These are phyloP conservation scores for Coreoperca whiteheadi DNA, from an alignment of 2,113 vertebrate species.

Conservation along the genomic window DNA sequence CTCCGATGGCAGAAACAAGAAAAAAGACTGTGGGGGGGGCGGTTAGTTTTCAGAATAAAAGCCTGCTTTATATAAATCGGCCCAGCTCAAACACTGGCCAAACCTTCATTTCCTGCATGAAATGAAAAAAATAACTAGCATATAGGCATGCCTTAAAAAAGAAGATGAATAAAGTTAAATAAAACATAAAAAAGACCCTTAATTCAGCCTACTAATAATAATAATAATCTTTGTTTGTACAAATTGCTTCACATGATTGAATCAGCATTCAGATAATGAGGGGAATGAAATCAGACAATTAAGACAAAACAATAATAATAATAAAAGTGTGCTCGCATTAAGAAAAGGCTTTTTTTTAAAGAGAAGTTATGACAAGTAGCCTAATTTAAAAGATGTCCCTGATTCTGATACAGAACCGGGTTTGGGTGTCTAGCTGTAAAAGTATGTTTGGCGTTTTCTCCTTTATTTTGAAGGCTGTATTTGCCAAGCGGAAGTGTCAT, in stretches of 20 bases:
- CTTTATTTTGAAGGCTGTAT: constrained; percentile 43
- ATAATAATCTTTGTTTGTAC: no score
- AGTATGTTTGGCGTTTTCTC: rapidly evolving
- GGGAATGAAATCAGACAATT: no score
- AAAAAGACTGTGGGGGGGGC: neutral
- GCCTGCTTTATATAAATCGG: neutral
- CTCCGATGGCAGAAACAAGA: constrained; percentile 1
- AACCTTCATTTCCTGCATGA: neutral
- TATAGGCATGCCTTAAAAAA: neutral
- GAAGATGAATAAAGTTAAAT: neutral
- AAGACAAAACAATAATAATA: no score
- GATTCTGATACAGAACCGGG: neutral
- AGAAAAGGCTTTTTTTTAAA: no score
- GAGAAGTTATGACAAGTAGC: no score
- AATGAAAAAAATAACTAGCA: neutral
- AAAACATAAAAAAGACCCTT: neutral
- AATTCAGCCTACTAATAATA: no score
- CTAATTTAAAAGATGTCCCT: no score
- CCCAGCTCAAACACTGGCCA: neutral
- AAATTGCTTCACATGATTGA: no score
- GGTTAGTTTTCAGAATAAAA: constrained; percentile 55
- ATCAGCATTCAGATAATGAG: no score
- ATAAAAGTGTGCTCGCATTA: no score
- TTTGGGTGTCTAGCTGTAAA: neutral
- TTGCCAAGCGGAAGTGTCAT: constrained; percentile 13